Percentiles rank a stretch among this genome's conserved stretches.
phyloP scores from a whole-genome alignment of 2,113 vertebrate genomes.

The Pseudopodoces humilis region DNA sequence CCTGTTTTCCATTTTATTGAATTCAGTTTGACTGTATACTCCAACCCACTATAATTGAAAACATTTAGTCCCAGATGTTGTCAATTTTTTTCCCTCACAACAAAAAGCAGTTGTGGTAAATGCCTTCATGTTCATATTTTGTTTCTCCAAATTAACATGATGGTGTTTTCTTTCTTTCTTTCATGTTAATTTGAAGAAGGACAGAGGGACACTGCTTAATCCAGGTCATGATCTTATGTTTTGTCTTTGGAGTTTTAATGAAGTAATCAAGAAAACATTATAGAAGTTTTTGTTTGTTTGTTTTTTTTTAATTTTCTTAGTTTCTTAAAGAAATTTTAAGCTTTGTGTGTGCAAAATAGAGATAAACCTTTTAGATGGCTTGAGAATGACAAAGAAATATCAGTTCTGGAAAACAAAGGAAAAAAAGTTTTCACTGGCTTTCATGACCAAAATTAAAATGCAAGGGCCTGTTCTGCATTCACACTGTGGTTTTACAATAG shows the following conservation, averaged over 20 bases:
- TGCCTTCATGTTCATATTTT: not conserved
- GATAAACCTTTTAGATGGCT: not conserved
- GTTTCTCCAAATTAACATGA: not conserved
- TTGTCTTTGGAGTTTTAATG: not conserved
- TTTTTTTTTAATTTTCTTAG: not conserved
- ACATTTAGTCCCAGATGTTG: not conserved
- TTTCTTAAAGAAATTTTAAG: not conserved
- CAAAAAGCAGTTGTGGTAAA: not conserved
- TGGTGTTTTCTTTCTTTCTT: not conserved
- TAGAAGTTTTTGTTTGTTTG: not conserved
- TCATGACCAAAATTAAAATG: not conserved
- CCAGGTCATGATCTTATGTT: not conserved
- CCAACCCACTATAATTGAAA: conserved; percentile 1
- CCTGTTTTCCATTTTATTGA: conserved; percentile 14
- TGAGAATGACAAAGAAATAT: not conserved
- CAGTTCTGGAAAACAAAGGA: not conserved
- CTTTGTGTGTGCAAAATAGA: not conserved
- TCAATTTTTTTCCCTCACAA: not conserved
- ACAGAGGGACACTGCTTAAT: not conserved
- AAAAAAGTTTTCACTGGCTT: not conserved
- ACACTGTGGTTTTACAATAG: not conserved
- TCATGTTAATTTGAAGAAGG: not conserved
- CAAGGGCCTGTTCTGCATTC: not conserved
- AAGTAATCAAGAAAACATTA: not conserved
- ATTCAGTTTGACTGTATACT: conserved; percentile 15